Evolutionary conservation across 2,888 invertebrate species (phyloP).

Genomic region (Lottia scabra): DNA sequence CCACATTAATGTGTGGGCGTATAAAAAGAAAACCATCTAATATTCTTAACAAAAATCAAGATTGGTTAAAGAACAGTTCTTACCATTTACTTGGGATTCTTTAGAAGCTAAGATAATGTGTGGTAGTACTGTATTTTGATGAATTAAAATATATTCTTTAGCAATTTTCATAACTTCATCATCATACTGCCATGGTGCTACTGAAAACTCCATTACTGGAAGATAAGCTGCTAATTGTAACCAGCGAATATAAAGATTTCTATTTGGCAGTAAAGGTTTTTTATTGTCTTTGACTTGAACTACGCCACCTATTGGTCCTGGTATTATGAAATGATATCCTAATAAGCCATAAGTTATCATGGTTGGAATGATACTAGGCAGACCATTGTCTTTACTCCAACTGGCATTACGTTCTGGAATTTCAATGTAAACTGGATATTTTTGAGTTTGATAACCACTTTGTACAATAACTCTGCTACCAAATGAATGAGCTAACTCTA

Average conservation of each 20-base stretch:
- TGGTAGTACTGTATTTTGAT: constrained; percentile 38
- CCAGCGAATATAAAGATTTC: constrained; percentile 82
- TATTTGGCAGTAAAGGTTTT: constrained; percentile 46
- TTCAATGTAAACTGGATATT: constrained; percentile 85
- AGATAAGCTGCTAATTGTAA: constrained; percentile 87
- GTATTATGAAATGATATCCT: constrained; percentile 90
- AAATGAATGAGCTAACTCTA: constrained; percentile 64
- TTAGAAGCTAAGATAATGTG: constrained; percentile 45
- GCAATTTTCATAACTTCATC: constrained; percentile 69
- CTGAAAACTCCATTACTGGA: constrained; percentile 91
- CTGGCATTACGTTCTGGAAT: constrained; percentile 87
- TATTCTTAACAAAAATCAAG: too few relatives aligned
- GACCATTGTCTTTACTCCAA: constrained; percentile 84
- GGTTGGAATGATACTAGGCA: constrained; percentile 85
- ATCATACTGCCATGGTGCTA: constrained; percentile 90
- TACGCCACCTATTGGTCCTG: constrained; percentile 92
- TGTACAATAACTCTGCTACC: constrained; percentile 83
- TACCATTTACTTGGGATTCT: constrained; percentile 46
- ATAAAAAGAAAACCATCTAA: too few relatives aligned
- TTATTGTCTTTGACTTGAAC: constrained; percentile 41
- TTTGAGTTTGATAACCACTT: constrained; percentile 84
- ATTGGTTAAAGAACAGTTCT: not conserved
- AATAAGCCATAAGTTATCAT: constrained; percentile 77
- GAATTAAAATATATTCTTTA: constrained; percentile 39
- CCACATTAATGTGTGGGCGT: too few relatives aligned